Evolutionary conservation across 2,888 invertebrate genomes (phyloP).

Genomic region (Cylindroiulus punctatus): DNA sequence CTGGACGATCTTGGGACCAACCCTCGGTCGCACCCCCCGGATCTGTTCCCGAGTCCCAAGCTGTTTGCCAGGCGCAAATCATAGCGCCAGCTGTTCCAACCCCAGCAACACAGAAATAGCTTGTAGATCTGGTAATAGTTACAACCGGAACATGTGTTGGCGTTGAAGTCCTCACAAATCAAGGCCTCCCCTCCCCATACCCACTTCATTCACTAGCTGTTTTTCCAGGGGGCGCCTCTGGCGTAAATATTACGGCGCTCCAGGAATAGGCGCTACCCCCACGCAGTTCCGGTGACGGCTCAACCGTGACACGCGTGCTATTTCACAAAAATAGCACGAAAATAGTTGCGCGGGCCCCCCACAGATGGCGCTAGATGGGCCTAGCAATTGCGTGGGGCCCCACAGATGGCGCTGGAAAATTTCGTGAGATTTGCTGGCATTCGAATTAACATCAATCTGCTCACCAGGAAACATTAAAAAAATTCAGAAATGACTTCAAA

Average conservation of each 20-base stretch:
- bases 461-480: no score
- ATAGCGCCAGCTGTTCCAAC: not conserved
- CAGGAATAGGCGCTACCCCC: not conserved
- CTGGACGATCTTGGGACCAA: not conserved
- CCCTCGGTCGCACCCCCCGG: not conserved
- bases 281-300: not conserved
- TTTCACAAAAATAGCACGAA: no score
- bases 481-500: no score
- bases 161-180: not conserved
- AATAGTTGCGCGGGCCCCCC: no score
- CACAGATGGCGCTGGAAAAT: no score
- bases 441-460: no score
- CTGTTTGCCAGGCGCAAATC: not conserved
- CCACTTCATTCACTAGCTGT: not conserved
- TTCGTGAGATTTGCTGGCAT: no score
- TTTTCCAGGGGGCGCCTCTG: no score
- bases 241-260: not conserved
- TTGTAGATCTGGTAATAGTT: not conserved
- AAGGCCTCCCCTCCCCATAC: not conserved
- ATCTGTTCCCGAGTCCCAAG: not conserved
- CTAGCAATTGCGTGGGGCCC: no score
- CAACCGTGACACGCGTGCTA: not conserved
- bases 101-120: slow-evolving; percentile 12
- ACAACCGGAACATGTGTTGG: slow-evolving; percentile 23
- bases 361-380: no score